A percentile compares a stretch with the other conserved stretches of the same genome.
Evolutionary conservation across 2,888 invertebrate genomes (phyloP).

Genomic region (Synergus gifuensis): DNA sequence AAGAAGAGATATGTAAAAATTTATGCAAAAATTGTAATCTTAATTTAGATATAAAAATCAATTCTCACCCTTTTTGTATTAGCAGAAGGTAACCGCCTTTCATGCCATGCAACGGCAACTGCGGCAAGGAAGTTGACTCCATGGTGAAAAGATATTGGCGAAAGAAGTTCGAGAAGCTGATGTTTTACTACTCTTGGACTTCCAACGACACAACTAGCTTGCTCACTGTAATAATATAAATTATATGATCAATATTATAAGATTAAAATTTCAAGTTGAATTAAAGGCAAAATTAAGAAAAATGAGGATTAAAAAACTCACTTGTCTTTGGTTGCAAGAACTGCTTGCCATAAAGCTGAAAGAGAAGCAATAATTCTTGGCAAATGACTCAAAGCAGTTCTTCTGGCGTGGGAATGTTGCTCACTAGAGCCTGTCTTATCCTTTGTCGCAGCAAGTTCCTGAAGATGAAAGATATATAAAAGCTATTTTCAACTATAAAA

Average conservation of each 20-base stretch:
- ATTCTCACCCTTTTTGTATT: constrained; percentile 76
- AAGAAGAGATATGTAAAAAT: background rate
- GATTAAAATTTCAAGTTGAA: constrained; percentile 55
- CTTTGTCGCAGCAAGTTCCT: constrained; percentile 72
- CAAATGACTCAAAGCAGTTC: constrained; percentile 87
- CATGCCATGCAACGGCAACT: constrained; percentile 92
- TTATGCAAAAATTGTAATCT: background rate
- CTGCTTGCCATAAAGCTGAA: constrained; percentile 88
- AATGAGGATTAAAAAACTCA: constrained; percentile 60
- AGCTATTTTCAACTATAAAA: background rate
- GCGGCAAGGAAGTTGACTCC: constrained; percentile 89
- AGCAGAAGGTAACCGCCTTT: constrained; percentile 80
- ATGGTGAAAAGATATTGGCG: constrained; percentile 91
- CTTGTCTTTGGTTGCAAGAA: constrained; percentile 79
- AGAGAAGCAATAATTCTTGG: constrained; percentile 90
- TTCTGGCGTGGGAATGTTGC: constrained; percentile 82
- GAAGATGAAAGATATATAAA: constrained; percentile 1
- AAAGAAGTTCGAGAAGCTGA: constrained; percentile 89
- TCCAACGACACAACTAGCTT: constrained; percentile 80
- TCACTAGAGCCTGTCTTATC: constrained; percentile 75
- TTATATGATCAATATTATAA: background rate
- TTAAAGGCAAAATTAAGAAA: constrained; percentile 53
- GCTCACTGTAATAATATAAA: constrained; percentile 74
- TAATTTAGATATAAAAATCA: background rate
- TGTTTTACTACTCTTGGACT: constrained; percentile 86